Evolutionary conservation across 2,113 vertebrate species (phyloP), one percentile per base, ranked within the genome.

Genomic region (Otis tarda): DNA sequence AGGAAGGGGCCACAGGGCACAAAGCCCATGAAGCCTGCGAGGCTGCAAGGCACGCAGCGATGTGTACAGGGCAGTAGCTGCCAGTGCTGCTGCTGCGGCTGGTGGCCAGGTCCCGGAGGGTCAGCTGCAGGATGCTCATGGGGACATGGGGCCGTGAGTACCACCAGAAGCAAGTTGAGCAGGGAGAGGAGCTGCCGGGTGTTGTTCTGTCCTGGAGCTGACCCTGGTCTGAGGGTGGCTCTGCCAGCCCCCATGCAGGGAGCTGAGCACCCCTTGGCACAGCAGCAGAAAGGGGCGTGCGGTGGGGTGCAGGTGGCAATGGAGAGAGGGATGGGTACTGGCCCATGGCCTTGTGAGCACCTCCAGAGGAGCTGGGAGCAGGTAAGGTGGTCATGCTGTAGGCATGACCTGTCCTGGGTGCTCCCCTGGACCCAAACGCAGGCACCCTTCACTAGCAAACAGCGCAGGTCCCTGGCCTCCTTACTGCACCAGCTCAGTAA

Each of bases 21-120:
- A 1, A 98, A 98, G 4, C 98, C 98, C 2, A 82, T 98, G 96
- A 98, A 99, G 52, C 98, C 98, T 98, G 74, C 16, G 30, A 27
- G 95, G 79, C n/a, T 71, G 89, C 92, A 95, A 98, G n/a, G 78
- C 47, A 23, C 30, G 4, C 7, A 33, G 45, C 24, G 93, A 16
- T 21, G 80, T 45, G 21, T 78, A 96, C 16, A 70, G 55, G 19
- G 89, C 50, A 17, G 94, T 35, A 45, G 94, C 60, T 24, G 90
- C 57, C 10, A 22, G 83, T 3, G 33, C 89, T 75, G 83, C 96
- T 50, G 78, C 79, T 57, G 43, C 45, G 61, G 73, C 24, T 0
- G 57, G 30, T 79, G 69, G 7, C 37, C 61, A 81, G 70, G 37
- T 55, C 8, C 41, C 7, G 2, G 23, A 25, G 31, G 22, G 6